phyloP scores from a whole-genome alignment of 2,888 invertebrate species.

The Scelioninae gen. 1 region DNA sequence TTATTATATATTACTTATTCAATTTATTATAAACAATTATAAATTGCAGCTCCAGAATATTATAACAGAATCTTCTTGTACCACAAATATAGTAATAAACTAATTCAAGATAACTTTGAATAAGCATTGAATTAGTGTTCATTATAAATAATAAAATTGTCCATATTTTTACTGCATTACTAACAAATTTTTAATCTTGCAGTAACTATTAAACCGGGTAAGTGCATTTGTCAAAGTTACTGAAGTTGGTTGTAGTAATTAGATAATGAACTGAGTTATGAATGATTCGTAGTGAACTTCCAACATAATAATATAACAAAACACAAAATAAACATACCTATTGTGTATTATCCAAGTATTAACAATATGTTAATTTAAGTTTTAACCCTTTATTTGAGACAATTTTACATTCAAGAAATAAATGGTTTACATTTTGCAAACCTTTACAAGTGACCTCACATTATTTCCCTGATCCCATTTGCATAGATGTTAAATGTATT shows the following conservation, averaged over 20 bases:
- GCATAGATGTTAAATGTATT: constrained; percentile 4
- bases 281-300: constrained; percentile 46
- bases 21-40: not conserved
- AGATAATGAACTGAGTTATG: constrained; percentile 30
- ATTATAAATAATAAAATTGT: constrained; percentile 1
- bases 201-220: constrained; percentile 52
- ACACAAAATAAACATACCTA: constrained; percentile 20
- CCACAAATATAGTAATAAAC: constrained; percentile 6
- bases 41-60: not conserved
- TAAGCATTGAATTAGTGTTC: not conserved
- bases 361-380: not conserved
- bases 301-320: not conserved
- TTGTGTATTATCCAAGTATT: not conserved
- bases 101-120: not conserved
- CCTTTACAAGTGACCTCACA: too few species aligned
- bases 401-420: too few species aligned
- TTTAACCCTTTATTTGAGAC: not conserved
- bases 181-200: constrained; percentile 49
- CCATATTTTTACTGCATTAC: constrained; percentile 16
- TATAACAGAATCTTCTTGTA: constrained; percentile 10
- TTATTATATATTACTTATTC: too few species aligned
- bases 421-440: too few species aligned
- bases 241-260: constrained; percentile 50
- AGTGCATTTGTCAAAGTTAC: constrained; percentile 53
- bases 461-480: not conserved